Evolutionary conservation across 2,113 vertebrate genomes (phyloP), one percentile per base, ranked within the genome.

Genomic region (Pionites leucogaster): DNA sequence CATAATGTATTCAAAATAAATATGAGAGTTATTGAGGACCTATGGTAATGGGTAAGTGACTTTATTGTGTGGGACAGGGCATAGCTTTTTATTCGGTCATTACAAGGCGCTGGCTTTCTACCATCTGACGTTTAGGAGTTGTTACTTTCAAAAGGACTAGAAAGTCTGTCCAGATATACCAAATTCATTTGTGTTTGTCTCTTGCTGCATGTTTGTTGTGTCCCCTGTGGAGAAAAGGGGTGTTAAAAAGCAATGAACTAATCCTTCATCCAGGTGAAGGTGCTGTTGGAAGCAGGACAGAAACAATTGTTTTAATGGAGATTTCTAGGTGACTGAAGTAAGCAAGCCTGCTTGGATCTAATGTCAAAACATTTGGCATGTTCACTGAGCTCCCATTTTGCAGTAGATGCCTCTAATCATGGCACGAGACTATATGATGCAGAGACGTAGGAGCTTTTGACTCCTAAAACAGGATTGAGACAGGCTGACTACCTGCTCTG

Each of bases 261-360:
- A 69, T 15, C 33, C 29, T 70, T 41, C n/a, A 9, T 27, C 10
- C 17, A 16, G 41, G 15, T 0, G 0, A 85, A 35, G 13, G 8
- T 75, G 60, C 20, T 78, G 17, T 18, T n/a, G 23, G 11, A 71
- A 82, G 19, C 0, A 1, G 17, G 46, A 39, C 4, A 29, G 9
- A 42, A 42, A 17, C 13, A 11, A 17, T 1, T 1, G 15, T 13
- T 74, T 35, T 27, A 67, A 39, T 5, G 1, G 3, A 17, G 2
- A 17, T 20, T 78, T 52, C 46, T 37, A 53, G 24, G 24, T 49
- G 31, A 23, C 29, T 33, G 12, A 55, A 9, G 23, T 10, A 62
- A 6, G 41, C 37, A 39, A 50, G 6, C 10, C 17, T 76, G 29
- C 11, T 47, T 52, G 8, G 5, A 65, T 15, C 25, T 60, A 23